Percentiles rank a stretch among this genome's conserved stretches.
These are phyloP conservation scores for Pachliopta kotzebuea DNA, from an alignment of 2,888 invertebrate species.

Conservation along the genomic window DNA sequence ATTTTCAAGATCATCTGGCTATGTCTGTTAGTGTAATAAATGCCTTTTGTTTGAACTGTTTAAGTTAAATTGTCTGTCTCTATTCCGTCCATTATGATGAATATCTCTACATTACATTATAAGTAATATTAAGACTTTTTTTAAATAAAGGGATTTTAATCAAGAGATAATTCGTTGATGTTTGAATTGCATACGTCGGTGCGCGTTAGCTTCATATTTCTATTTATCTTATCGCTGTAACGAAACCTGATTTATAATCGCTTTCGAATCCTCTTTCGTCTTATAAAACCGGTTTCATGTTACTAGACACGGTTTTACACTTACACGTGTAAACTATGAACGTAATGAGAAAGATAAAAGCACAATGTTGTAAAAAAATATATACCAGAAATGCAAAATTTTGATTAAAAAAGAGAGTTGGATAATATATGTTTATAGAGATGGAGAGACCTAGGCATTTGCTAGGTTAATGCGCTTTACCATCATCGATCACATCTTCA, in stretches of 20 bases:
- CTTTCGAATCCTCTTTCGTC: slow-evolving; percentile 16
- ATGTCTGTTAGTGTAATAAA: no score
- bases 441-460: no score
- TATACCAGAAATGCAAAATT: not conserved
- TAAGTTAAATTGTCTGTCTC: no score
- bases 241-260: slow-evolving; percentile 29
- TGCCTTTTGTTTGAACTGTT: no score
- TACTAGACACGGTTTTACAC: slow-evolving; percentile 21
- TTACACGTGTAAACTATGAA: slow-evolving; percentile 23
- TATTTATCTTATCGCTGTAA: slow-evolving; percentile 29
- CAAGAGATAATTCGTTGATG: slow-evolving; percentile 8
- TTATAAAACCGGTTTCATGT: slow-evolving; percentile 26
- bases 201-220: slow-evolving; percentile 21
- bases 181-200: slow-evolving; percentile 8
- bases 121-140: no score
- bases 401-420: not conserved
- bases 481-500: no score
- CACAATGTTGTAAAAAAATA: not conserved
- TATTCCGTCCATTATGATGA: no score
- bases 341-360: slow-evolving; percentile 9
- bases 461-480: no score
- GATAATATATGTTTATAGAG: no score
- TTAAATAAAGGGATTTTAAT: slow-evolving; percentile 4
- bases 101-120: no score
- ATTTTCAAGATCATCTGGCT: no score